Base-by-base conservation (phyloP, 1,140 invertebrate genomes). In the Pogonus chalceus region DNA sequence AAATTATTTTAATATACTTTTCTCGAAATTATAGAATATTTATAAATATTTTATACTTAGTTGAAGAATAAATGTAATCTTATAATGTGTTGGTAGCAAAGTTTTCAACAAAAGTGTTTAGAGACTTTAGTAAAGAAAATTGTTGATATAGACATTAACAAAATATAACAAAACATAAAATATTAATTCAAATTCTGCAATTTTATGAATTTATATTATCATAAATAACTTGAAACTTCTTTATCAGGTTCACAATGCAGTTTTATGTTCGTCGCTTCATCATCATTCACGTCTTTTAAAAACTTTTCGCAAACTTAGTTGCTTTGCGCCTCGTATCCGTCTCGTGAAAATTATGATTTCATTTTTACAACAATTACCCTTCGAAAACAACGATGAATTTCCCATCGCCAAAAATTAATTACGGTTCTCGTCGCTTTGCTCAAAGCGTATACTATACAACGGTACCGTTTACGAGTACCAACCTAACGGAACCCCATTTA, bases 171-270 rank as follows among this genome's bases (percentile, higher is more conserved):
- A n/a, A 3, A 43, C 37, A 43, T 9, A 10, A 43, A 43, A 12
- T 43, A 43, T 43, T 43, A 9, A 43, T 43, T 43, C 18, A 43
- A 7, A 43, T 43, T 43, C 4, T 43, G 7, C 9, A 10, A 43
- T 43, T 43, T 43, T 43, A 43, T 43, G 18, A 43, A 43, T 43
- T 43, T 16, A 18, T 43, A 18, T 43, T 43, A 43, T 43, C 18
- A 18, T 43, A 31, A 31, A 31, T 31, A 31, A 18, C 37, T 43
- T 18, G 9, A 9, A 43, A 43, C 37, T 43, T 43, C 18, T 43
- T 12, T 43, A 43, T 43, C 18, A 12, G 37, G 4, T 18, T 43
- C 37, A 43, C 18, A 43, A 12, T 43, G 37, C 18, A 43, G 37
- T 43, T 43, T 43, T 12, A 43, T 43, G 37, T 9, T 31, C 26